Evolutionary conservation across 2,888 invertebrate genomes (phyloP), one percentile per base, ranked within the genome.

Genomic region (Parapristionchus giblindavisi): DNA sequence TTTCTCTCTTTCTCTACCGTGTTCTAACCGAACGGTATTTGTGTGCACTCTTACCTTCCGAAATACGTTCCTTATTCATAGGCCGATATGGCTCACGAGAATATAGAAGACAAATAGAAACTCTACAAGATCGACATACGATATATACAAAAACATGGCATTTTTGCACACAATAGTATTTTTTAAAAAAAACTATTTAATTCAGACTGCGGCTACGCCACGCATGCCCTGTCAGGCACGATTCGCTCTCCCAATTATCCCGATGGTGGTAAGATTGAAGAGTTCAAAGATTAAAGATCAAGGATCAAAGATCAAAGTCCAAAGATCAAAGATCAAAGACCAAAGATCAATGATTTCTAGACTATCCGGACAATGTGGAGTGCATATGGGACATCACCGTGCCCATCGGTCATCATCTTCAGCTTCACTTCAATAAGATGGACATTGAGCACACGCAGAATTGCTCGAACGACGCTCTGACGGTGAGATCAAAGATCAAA

Each of bases 351-450:
- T 60, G 17, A 24, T 38, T 34, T 38, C 6, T 40, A 27, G 82
- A 84, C 72, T 87, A 87, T 63, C 76, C 77, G 3, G 78, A 80
- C 60, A 76, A 84, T 63, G 73, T 81, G 63, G 79, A 82, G n/a
- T 87, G 87, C 54, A 56, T 85, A n/a, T 87, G 87, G 87, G 85
- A 86, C 76, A 76, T 83, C 29, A 77, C 77, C 61, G 83, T 85
- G 21, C 87, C 87, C 21, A 17, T 75, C 27, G 87, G 87, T 36
- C 86, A 79, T 70, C 83, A 84, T 52, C 73, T 87, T 11, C 60
- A 77, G 11, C 5, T 70, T 5, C 40, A 60, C 63, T 76, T 70
- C 52, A 48, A 27, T 27, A 36, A 40, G 48, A 51, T 65, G 60
- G 74, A 74, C 38, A 63, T 74, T 38, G 51, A 61, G 34, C 24